phyloP scores from a whole-genome alignment of 2,113 vertebrate species.

The Peucedramus taeniatus region DNA sequence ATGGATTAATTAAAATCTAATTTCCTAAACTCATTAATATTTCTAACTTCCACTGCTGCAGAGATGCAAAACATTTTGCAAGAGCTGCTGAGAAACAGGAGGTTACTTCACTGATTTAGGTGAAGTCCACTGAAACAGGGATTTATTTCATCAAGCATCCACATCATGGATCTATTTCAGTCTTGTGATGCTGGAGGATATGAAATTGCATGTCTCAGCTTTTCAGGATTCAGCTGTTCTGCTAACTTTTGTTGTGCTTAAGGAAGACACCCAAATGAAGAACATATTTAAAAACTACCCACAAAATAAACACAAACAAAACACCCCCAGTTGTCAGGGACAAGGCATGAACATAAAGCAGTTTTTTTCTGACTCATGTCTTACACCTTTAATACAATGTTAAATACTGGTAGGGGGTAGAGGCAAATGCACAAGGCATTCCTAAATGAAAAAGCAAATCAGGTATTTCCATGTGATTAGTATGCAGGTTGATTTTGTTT shows the following conservation, averaged over 20 bases:
- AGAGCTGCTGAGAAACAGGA: not conserved
- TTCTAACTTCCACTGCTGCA: not conserved
- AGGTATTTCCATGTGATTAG: not conserved
- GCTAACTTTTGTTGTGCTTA: not conserved
- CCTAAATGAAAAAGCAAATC: not conserved
- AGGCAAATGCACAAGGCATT: not conserved
- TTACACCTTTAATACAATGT: not conserved
- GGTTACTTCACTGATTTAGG: not conserved
- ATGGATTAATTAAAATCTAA: not conserved
- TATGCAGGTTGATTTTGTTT: not conserved
- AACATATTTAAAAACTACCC: not conserved
- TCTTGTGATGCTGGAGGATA: not conserved
- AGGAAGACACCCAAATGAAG: not conserved
- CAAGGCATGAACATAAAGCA: not conserved
- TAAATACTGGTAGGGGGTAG: not conserved
- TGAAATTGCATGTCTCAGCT: not conserved
- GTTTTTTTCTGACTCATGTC: not conserved
- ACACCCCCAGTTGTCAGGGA: rapidly evolving
- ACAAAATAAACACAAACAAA: not conserved
- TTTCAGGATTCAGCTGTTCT: not conserved
- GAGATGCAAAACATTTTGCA: not conserved
- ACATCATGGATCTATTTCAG: not conserved
- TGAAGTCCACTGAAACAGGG: not conserved
- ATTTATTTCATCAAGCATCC: not conserved
- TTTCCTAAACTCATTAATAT: not conserved